Base-by-base conservation (phyloP, 2,797 vertebrate genomes). In the Synanceia verrucosa region DNA sequence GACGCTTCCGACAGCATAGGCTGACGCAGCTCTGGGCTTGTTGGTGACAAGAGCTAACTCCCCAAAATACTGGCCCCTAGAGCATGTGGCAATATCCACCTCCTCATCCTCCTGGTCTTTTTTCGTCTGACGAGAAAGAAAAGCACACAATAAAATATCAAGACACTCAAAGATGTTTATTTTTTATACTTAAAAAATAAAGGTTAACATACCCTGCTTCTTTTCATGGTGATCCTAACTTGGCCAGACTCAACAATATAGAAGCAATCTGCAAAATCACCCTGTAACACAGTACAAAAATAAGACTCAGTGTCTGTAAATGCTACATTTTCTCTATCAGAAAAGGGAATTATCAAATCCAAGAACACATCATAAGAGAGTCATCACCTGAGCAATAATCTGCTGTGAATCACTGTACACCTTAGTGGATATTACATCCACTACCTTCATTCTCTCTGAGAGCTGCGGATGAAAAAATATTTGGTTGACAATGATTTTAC, bases 171-270 rank as follows among this genome's bases (percentile, higher is more conserved):
- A 39, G 39, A 3, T 4, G 2, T 7, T 7, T 2, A 4, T 31
- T 6, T 50, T 57, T 18, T n/a, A 28, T 4, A 34, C 2, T 33
- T 50, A 26, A 18, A 33, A 21, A 46, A 3, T 0, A 50, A 60
- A 29, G 18, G 39, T 19, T 70, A 52, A 89, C 88, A 87, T 94
- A 99, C 98, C 95, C 96, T 96, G 85, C 94, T 97, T 84, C 96
- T 96, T 88, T 95, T 96, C 95, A 99, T 99, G 79, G 96, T 96
- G 91, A 99, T 99, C 93, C 95, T 96, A 84, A 99, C 98, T 92
- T 99, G 97, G 86, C 98, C 98, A 69, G 96, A 97, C 92, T 99
- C 98, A 63, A 99, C 96, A 86, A 99, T 98, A 92, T 97, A 99
- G 93, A 99, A 99, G 89, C 95, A 96, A 91, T 98, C 95, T 36